Evolutionary conservation across 1,140 invertebrate species (phyloP).

Genomic region (Drosophila lacertosa): DNA sequence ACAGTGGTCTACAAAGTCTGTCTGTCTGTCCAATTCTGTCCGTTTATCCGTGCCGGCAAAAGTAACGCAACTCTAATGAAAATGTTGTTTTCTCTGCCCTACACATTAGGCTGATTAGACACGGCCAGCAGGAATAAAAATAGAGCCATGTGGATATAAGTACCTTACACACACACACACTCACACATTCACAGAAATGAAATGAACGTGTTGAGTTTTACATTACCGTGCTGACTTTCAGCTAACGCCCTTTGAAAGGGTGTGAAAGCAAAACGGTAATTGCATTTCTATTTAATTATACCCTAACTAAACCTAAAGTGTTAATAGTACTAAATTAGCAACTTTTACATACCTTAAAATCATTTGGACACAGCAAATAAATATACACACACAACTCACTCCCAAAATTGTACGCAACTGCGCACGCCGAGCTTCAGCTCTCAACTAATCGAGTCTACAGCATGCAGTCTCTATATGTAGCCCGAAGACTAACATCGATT

Average conservation of each 20-base stretch:
- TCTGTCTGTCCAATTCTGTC: no score
- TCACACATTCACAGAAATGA: constrained; percentile 14
- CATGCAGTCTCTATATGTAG: no score
- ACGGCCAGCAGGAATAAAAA: constrained; percentile 41
- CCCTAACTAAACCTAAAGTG: constrained; percentile 1
- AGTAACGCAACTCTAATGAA: constrained; percentile 53
- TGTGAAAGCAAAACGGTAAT: constrained; percentile 60
- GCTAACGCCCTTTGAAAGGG: constrained; percentile 34
- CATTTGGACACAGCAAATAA: no score
- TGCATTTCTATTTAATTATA: constrained; percentile 55
- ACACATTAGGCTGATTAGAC: constrained; percentile 67
- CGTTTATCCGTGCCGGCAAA: background rate
- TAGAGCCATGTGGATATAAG: constrained; percentile 54
- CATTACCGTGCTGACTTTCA: constrained; percentile 51
- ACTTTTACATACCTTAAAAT: no score
- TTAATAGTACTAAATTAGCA: background rate
- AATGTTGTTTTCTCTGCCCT: constrained; percentile 52
- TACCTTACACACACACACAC: constrained; percentile 27
- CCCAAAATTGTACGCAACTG: no score
- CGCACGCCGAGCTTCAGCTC: no score
- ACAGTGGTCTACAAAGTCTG: background rate
- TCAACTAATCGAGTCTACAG: no score
- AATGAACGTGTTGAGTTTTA: constrained; percentile 45
- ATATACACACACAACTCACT: no score
- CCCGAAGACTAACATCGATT: no score